Percentiles rank a stretch among this genome's conserved stretches.
These are phyloP conservation scores for Eupithecia abbreviata DNA, from an alignment of 2,888 invertebrate genomes.

Conservation along the genomic window DNA sequence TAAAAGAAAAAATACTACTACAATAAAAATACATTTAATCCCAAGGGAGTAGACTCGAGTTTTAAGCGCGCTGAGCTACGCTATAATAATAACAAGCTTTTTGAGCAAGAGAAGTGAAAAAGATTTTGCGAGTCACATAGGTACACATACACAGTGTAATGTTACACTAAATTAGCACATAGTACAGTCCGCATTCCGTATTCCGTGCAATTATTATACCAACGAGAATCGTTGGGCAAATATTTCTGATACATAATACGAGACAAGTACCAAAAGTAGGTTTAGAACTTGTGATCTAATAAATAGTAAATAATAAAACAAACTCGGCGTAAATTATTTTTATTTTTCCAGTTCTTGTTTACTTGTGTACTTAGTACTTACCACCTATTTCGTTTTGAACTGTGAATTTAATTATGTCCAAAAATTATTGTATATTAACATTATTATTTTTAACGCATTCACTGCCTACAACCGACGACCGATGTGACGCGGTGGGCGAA, in stretches of 20 bases:
- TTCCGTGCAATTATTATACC: constrained; percentile 51
- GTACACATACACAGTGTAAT: constrained; percentile 25
- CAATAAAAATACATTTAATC: too few species aligned
- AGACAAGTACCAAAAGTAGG: background rate
- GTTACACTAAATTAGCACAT: constrained; percentile 46
- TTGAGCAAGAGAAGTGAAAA: background rate
- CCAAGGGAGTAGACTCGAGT: too few species aligned
- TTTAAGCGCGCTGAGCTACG: too few species aligned
- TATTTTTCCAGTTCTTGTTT: background rate
- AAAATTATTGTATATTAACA: too few species aligned
- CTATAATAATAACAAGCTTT: too few species aligned
- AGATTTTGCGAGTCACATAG: constrained; percentile 7
- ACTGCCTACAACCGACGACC: too few species aligned
- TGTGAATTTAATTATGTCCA: background rate
- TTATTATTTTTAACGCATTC: too few species aligned
- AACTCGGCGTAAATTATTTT: constrained; percentile 15
- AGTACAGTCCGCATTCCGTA: constrained; percentile 44
- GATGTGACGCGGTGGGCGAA: too few species aligned
- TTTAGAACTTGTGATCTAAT: constrained; percentile 30
- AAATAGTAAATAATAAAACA: constrained; percentile 23
- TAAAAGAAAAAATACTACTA: too few species aligned
- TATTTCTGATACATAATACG: constrained; percentile 26
- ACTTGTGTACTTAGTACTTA: accelerated
- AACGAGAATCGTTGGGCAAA: constrained; percentile 55
- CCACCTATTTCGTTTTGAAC: too few species aligned